Evolutionary conservation across 2,797 vertebrate species (phyloP), one percentile per base, ranked within the genome.

Genomic region (Buphagus erythrorhynchus): DNA sequence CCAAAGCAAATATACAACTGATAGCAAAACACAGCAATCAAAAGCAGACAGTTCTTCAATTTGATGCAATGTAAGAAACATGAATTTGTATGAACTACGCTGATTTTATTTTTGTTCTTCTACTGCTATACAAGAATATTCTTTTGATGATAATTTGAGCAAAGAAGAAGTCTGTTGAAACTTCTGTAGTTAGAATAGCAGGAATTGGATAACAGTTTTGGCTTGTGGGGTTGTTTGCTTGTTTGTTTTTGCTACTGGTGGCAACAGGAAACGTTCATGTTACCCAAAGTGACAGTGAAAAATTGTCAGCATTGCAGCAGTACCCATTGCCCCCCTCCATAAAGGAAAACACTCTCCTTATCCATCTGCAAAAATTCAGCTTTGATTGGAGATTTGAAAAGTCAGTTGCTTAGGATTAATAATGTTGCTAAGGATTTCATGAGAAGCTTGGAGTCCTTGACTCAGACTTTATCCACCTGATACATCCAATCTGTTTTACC

Each of bases 21-120:
- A 93, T n/a, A 95, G 81, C 54, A 96, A 96, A 97, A 96, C 95
- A 97, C 66, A 86, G 95, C 95, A 92, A 91, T 94, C 87, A 93
- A 95, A 95, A 94, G 72, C 91, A 94, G 86, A 67, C 78, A 93
- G 84, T 51, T 66, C 72, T 92, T 96, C 92, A 89, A 82, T 77
- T 94, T 94, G 86, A 90, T 91, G 78, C 33, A 73, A 88, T 88
- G 79, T 55, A 93, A 92, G 78, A 96, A 85, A 85, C 91, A 96
- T 89, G 84, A 93, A 89, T 89, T 86, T 85, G 35, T 72, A 85
- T 91, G 71, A 93, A 93, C 49, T 46, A 51, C 0, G 0, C 63
- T 80, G 63, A 61, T 92, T 92, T 96, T 87, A 97, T 87, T 96
- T 95, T 85, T 79, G 78, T 83, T 83, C 75, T 88, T 86, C 84